These are phyloP conservation scores for Cerceris rybyensis DNA, from an alignment of 2,888 invertebrate genomes.

Conservation along the genomic window DNA sequence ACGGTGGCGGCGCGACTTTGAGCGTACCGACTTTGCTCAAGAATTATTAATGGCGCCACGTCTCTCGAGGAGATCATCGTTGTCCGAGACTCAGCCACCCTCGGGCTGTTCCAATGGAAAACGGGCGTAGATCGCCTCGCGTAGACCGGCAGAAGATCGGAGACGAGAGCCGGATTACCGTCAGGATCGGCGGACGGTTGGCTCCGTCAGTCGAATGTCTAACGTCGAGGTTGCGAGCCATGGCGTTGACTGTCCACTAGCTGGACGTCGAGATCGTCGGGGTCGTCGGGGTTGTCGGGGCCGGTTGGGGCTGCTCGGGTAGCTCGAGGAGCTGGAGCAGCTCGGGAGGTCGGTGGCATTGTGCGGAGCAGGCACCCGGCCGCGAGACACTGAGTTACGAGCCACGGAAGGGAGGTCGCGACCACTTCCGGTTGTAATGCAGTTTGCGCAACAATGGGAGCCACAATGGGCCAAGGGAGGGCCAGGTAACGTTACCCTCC, in stretches of 20 bases:
- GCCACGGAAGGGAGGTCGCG: conserved; percentile 80
- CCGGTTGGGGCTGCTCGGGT: too few species aligned
- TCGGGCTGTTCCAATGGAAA: conserved; percentile 44
- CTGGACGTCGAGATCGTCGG: neutral
- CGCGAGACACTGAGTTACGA: conserved; percentile 81
- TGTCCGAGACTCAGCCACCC: conserved; percentile 44
- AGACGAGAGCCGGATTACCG: neutral
- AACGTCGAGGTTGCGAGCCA: conserved; percentile 28
- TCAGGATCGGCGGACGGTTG: conserved; percentile 4
- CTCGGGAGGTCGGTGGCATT: conserved; percentile 49
- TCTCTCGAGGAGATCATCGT: conserved; percentile 57
- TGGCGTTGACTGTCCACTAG: neutral
- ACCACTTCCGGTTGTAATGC: conserved; percentile 81
- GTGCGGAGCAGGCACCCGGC: conserved; percentile 54
- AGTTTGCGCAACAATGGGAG: conserved; percentile 80
- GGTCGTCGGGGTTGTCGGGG: too few species aligned
- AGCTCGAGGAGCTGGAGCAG: too few species aligned
- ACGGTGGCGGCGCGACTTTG: too few species aligned
- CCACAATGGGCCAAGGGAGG: conserved; percentile 76
- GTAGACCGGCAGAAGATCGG: neutral
- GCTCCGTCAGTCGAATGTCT: conserved; percentile 39
- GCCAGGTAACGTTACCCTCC: conserved; percentile 61
- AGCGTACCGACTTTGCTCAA: too few species aligned
- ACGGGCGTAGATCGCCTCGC: conserved; percentile 9
- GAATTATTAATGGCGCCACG: conserved; percentile 45